Base-by-base conservation (phyloP, 2,888 invertebrate genomes). In the Vesta saturnalis region DNA sequence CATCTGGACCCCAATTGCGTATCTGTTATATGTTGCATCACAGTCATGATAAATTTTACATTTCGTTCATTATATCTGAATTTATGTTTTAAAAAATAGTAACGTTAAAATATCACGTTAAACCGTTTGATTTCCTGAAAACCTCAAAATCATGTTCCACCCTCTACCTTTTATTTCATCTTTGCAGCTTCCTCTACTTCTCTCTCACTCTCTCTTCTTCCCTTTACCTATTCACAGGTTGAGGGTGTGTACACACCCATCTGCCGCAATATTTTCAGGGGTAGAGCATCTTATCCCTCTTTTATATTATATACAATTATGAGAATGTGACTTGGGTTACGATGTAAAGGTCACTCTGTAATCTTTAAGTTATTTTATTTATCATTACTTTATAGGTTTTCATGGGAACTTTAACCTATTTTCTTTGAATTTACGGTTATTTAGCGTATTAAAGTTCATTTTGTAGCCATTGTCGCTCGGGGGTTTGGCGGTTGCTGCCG, bases 221-320 rank as follows among this genome's bases (percentile, higher is more conserved):
- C 57, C 47, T 58, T 71, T 56, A 60, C 19, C 19, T 19, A 21
- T 52, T 52, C 64, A 60, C 60, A 60, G 46, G 64, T 69, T 74
- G 72, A 64, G 71, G 67, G 58, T 60, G 69, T 67, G 64, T 68
- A 56, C 64, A 71, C 71, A 71, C 70, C 72, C 70, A 69, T 73
- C 64, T 70, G 68, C 70, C 66, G 77, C 66, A 76, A 74, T 57
- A 77, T 66, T 58, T 65, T 64, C 68, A 63, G 63, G 68, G 68
- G 57, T 55, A 64, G 64, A 55, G 64, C 57, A 62, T 68, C 47
- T 55, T 59, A 22, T 18, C 59, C 43, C 54, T 23, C 21, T 57
- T 14, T 49, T 52, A 57, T 67, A 57, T 35, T 61, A 62, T n/a
- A n/a, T n/a, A n/a, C n/a, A n/a, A n/a, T 61, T 52, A 22, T 52